Evolutionary conservation across 2,113 vertebrate species (phyloP), one percentile per base, ranked within the genome.

Genomic region (Dromaius novaehollandiae): DNA sequence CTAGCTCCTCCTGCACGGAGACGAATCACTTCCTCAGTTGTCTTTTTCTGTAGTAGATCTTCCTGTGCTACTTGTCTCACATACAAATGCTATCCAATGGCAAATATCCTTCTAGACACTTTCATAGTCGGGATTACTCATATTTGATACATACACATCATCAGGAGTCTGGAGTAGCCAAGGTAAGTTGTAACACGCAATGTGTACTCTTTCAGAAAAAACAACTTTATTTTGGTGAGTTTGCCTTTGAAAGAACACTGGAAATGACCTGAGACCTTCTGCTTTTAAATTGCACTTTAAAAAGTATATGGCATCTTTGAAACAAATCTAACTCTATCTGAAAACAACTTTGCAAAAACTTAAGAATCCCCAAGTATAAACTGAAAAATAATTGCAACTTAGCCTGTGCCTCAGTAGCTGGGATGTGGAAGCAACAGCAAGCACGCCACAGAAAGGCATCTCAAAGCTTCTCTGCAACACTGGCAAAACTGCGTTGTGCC

Each of bases 51-150:
- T 21, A 89, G 42, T 30, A 73, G 9, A 51, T 87, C 81, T 19
- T 64, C 21, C 46, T 46, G 32, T 2, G 1, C 46, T 63, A 90
- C 6, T 46, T 44, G 20, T 56, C 46, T 76, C 58, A 51, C 19
- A 22, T 11, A 32, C 8, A 65, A 81, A 44, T 26, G 13, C n/a
- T 87, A 85, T 3, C 60, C 6, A 91, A 61, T 17, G 36, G 42
- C 0, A 0, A 0, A 0, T 55, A 36, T 56, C 50, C 40, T 91
- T 48, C 74, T 69, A 40, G 76, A 66, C 0, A 0, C 25, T 66
- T 86, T 55, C 12, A 38, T 6, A 53, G 19, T 74, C 36, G 55
- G 44, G 79, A 7, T 51, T 22, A 48, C 48, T 48, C 20, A 48
- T 34, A 69, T 56, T 56, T 74, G 44, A 83, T 8, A 63, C 6